Percentiles rank a stretch among this genome's conserved stretches.
Conservation (phyloP, 1,140 invertebrate species). For the Drosophila lini region DNA sequence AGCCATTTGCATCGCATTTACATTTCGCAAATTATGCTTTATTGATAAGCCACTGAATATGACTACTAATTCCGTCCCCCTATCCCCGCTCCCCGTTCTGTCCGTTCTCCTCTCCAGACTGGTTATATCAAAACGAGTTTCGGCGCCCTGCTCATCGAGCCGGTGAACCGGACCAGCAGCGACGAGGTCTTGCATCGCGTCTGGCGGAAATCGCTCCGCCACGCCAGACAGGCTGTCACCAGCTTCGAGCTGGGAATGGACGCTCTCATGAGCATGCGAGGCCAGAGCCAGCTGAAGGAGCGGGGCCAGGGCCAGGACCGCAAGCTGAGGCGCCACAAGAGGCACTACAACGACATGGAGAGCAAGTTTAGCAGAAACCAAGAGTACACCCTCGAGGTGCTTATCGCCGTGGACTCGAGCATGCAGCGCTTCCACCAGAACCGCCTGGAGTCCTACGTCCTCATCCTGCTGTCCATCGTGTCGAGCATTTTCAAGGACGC, state of each 20-base stretch:
- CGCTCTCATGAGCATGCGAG: constrained; percentile 37
- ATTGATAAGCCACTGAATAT: constrained; percentile 74
- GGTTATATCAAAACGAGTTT: constrained; percentile 88
- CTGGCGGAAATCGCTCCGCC: constrained; percentile 74
- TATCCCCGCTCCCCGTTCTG: constrained; percentile 7
- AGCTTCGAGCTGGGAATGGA: constrained; percentile 66
- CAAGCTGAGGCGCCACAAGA: constrained; percentile 76
- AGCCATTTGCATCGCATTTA: constrained; percentile 61
- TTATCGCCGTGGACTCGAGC: constrained; percentile 91
- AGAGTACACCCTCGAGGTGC: constrained; percentile 91
- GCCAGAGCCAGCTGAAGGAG: constrained; percentile 23
- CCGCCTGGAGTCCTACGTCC: constrained; percentile 87
- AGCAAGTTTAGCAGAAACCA: constrained; percentile 57
- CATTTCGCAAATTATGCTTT: constrained; percentile 71
- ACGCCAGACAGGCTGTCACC: constrained; percentile 80
- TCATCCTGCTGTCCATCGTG: constrained; percentile 93
- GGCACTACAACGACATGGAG: constrained; percentile 61
- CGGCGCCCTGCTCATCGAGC: constrained; percentile 88
- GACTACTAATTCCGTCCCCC: constrained; percentile 59
- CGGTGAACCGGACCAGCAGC: constrained; percentile 85
- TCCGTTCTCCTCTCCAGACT: constrained; percentile 84
- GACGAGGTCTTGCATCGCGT: constrained; percentile 77
- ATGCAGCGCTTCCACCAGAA: constrained; percentile 91
- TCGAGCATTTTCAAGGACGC: constrained; percentile 91
- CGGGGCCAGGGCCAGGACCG: constrained; percentile 12